Percentiles rank a stretch among this genome's conserved stretches.
These are phyloP conservation scores for Turnix velox DNA, from an alignment of 2,113 vertebrate genomes.

Conservation along the genomic window DNA sequence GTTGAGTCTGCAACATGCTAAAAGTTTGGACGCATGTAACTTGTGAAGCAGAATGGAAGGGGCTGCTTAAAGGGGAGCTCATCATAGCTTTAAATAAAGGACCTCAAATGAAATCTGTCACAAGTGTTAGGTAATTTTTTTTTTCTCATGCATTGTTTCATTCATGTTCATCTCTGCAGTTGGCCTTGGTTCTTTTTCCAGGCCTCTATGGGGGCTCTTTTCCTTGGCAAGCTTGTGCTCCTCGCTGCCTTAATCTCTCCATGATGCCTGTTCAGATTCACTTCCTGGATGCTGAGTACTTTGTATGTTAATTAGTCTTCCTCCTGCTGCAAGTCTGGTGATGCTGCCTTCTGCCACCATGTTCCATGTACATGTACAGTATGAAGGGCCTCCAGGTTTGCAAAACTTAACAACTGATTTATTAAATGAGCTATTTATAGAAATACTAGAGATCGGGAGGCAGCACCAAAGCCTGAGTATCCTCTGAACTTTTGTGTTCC, in stretches of 20 bases:
- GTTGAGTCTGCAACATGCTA: rapidly evolving
- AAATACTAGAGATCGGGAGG: not conserved
- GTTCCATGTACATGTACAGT: not conserved
- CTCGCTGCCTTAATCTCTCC: conserved; percentile 13
- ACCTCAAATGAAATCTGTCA: conserved; percentile 7
- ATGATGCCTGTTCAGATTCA: not conserved
- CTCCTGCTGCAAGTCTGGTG: not conserved
- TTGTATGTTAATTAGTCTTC: not conserved
- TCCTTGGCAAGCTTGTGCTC: not conserved
- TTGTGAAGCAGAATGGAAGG: not conserved
- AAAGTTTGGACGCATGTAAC: not conserved
- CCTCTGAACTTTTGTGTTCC: not conserved
- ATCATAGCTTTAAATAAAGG: not conserved
- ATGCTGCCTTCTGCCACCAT: not conserved
- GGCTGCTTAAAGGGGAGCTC: not conserved
- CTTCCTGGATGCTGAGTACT: not conserved
- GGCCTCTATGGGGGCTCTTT: not conserved
- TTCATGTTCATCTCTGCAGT: not conserved
- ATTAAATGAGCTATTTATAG: not conserved
- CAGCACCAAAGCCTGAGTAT: not conserved
- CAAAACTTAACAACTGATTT: not conserved
- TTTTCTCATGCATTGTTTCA: not conserved
- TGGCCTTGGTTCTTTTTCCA: not conserved
- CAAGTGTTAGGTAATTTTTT: not conserved
- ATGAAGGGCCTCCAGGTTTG: not conserved